Base-by-base conservation (phyloP, 2,888 invertebrate genomes). In the Antheraea yamamai region DNA sequence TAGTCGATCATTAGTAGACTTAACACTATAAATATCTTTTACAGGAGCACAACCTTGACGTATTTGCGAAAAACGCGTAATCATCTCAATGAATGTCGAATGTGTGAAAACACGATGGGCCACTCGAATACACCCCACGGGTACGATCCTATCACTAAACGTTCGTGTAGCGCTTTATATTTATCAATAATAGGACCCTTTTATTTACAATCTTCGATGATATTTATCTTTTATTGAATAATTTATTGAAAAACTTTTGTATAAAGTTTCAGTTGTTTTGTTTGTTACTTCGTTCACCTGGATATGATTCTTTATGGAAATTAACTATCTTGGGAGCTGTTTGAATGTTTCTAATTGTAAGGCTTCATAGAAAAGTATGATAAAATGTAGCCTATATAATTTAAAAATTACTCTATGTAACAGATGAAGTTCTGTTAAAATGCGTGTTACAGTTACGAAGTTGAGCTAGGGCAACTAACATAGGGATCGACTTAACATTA, bases 61-160 rank as follows among this genome's bases (percentile, higher is more conserved):
- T 78, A 78, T 76, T 78, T 75, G 76, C 77, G 82, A 83, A 88
- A 91, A 93, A 83, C 84, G 93, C 87, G 83, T 85, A 91, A 87
- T 93, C 93, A 93, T 88, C 84, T 78, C 80, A 87, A 88, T 90
- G 87, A 91, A 91, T 90, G 89, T 89, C 87, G 87, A 90, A 91
- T 92, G 90, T 92, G 92, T 92, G 89, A 90, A 88, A 86, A 87
- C 85, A 85, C 79, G 81, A 78, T 73, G 75, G 70, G 75, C 75
- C 77, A 78, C 80, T 79, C 79, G 78, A 80, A 81, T 66, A 66
- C 79, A 75, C 81, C 87, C 83, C 77, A 78, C 77, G 81, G 87
- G 81, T 55, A 58, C 76, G 84, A 82, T 82, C 84, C 82, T 83
- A 83, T 85, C 86, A 78, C 76, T 74, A 74, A 76, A 71, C 75